Base-by-base conservation (phyloP, 2,888 invertebrate species). In the Heliconius erato region DNA sequence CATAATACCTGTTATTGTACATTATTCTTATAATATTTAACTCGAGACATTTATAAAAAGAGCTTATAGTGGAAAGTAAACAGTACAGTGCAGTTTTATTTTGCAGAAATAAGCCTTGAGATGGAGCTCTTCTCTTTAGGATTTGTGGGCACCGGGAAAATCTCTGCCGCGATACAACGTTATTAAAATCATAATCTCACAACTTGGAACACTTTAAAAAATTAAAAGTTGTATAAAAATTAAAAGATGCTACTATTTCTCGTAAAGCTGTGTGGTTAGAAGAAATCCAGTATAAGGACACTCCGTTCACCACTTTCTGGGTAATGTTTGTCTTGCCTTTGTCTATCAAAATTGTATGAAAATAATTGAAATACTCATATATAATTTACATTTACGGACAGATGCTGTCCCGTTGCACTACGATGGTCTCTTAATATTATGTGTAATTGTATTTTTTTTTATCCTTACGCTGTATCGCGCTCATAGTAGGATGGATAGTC, bases 51-150 rank as follows among this genome's bases (percentile, higher is more conserved):
- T 44, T 26, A 67, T 44, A n/a, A 63, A 77, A 63, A 78, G 28
- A 6, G 40, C 26, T 78, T 67, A 77, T 0, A 78, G 40, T 23
- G 59, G 35, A 67, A 28, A 67, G 78, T 78, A 68, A 78, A 78
- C 78, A 65, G 59, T 59, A 76, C 26, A 68, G 44, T 78, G 78
- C 49, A 78, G 26, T 68, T 78, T 78, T 78, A 63, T 68, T 65
- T 78, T 78, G 67, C 78, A 49, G 32, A 68, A 78, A 67, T 78
- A 78, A 78, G 67, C 78, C 78, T 49, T 49, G 67, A 78, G 78
- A 67, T 14, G 67, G 78, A 78, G 67, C 49, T 78, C 40, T 63
- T 35, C 63, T 76, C 44, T 67, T 44, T 49, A 67, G 67, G 78
- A 78, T 78, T 78, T 78, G 78, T 14, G 76, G 44, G 67, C 78